Conservation (phyloP, 2,888 invertebrate genomes). For the Polyploca ridens region DNA sequence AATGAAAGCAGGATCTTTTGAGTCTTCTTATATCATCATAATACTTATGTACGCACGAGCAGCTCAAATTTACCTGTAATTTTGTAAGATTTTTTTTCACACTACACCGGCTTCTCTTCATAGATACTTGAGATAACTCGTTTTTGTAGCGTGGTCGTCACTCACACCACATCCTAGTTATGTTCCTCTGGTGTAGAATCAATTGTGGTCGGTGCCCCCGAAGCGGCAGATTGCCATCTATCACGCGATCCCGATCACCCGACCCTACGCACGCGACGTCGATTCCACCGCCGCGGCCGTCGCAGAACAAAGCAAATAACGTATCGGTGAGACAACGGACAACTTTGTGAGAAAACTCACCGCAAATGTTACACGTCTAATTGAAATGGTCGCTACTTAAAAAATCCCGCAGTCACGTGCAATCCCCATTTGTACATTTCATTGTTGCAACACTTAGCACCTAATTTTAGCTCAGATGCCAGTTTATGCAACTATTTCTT, state of each 20-base stretch:
- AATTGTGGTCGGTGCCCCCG: slow-evolving; percentile 75
- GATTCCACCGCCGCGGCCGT: slow-evolving; percentile 31
- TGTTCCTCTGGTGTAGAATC: slow-evolving; percentile 64
- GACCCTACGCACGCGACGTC: slow-evolving; percentile 73
- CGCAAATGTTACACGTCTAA: background rate
- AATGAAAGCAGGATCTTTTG: background rate
- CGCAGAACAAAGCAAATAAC: slow-evolving; percentile 63
- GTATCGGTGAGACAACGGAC: slow-evolving; percentile 25
- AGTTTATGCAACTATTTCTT: slow-evolving; percentile 79
- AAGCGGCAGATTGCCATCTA: slow-evolving; percentile 70
- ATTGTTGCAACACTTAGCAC: slow-evolving; percentile 63
- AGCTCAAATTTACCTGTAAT: background rate
- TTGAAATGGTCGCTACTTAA: slow-evolving; percentile 17
- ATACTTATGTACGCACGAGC: background rate
- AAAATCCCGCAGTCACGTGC: slow-evolving; percentile 17
- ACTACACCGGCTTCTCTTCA: background rate
- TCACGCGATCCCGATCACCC: slow-evolving; percentile 79
- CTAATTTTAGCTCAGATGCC: slow-evolving; percentile 69
- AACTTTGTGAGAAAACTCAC: slow-evolving; percentile 41
- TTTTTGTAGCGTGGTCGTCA: slow-evolving; percentile 20
- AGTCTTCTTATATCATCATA: background rate
- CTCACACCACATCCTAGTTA: slow-evolving; percentile 34
- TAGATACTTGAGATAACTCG: background rate
- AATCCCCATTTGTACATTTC: slow-evolving; percentile 57
- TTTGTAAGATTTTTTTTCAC: background rate